phyloP scores from a whole-genome alignment of 1,140 invertebrate species.

The Drosophila lowei region DNA sequence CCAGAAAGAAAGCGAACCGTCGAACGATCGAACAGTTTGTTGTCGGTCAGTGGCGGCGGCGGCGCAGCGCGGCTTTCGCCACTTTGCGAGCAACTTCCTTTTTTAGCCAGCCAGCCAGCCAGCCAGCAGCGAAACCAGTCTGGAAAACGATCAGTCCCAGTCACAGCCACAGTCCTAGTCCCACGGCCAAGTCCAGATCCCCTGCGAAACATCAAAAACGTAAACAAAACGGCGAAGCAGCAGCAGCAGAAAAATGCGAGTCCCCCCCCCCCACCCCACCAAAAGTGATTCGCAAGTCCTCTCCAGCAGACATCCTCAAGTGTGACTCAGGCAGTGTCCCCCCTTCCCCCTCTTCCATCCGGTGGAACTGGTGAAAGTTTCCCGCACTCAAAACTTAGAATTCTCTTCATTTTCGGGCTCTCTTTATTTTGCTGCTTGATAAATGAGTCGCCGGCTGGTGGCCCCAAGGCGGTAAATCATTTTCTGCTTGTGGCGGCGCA shows the following conservation, averaged over 20 bases:
- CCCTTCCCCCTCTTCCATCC: too few species aligned
- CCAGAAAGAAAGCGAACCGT: constrained; percentile 48
- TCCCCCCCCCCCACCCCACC: constrained; percentile 2
- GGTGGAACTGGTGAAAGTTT: constrained; percentile 34
- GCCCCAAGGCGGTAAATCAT: constrained; percentile 46
- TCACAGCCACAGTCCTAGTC: constrained; percentile 18
- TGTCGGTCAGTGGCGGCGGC: constrained; percentile 10
- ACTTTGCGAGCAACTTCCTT: constrained; percentile 78
- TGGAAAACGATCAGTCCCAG: constrained; percentile 12
- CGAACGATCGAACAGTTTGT: constrained; percentile 33
- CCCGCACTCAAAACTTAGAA: constrained; percentile 38
- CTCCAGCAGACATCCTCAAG: constrained; percentile 37
- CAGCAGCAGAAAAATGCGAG: constrained; percentile 17
- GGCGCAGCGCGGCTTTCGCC: constrained; percentile 65
- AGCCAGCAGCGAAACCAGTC: constrained; percentile 54
- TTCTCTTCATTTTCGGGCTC: constrained; percentile 45
- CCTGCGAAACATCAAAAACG: constrained; percentile 39
- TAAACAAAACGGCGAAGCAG: constrained; percentile 62
- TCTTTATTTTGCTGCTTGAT: constrained; percentile 48
- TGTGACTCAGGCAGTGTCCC: constrained; percentile 10
- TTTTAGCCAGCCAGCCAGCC: constrained; percentile 51
- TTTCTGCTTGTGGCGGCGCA: constrained; percentile 41
- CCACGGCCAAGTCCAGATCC: constrained; percentile 5
- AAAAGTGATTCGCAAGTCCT: constrained; percentile 38
- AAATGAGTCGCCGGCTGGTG: constrained; percentile 44